Base-by-base conservation (phyloP, 2,113 vertebrate genomes). In the Raja brachyura region DNA sequence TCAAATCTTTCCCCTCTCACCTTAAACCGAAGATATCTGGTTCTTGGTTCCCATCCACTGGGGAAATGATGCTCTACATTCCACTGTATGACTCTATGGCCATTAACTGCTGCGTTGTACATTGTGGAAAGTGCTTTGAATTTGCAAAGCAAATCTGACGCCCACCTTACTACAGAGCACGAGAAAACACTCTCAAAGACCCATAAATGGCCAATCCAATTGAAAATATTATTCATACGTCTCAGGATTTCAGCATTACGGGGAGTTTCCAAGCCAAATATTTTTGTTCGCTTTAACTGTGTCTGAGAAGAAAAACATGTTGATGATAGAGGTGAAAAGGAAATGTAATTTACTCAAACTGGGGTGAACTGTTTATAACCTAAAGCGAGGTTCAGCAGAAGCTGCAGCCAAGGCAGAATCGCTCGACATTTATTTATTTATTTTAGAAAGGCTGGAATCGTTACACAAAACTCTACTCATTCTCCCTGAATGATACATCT, bases 251-350 rank as follows among this genome's bases (percentile, higher is more conserved):
- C 16, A 31, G 63, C n/a, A 5, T 61, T 88, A 63, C 63, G 83
- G 83, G 83, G 83, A 88, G 59, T 88, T 88, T 88, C 83, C 83
- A 88, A 88, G 83, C 28, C 61, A 88, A 88, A 88, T 88, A 88
- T 88, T 88, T 88, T 88, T 88, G 83, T 88, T 88, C 83, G 63
- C 13, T 88, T 31, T 88, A 63, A 31, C 83, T 10, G 83, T 63
- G 59, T 56, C 28, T 88, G 59, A 88, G 83, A 88, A 88, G 10
- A 88, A 88, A 88, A 88, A 88, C 83, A 88, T 88, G 83, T 88
- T 88, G 83, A 86, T 61, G 56, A 88, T 59, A 63, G 28, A 5
- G 5, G 59, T 88, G 83, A 31, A 86, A 63, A 88, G 83, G 83
- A 88, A 88, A 88, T 88, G 28, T 31, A 28, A 33, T 66, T 88